These are phyloP conservation scores for Rhopilema esculentum DNA, from an alignment of 30 jellyfish, hydroid and myxozoan species.

Conservation along the genomic window DNA sequence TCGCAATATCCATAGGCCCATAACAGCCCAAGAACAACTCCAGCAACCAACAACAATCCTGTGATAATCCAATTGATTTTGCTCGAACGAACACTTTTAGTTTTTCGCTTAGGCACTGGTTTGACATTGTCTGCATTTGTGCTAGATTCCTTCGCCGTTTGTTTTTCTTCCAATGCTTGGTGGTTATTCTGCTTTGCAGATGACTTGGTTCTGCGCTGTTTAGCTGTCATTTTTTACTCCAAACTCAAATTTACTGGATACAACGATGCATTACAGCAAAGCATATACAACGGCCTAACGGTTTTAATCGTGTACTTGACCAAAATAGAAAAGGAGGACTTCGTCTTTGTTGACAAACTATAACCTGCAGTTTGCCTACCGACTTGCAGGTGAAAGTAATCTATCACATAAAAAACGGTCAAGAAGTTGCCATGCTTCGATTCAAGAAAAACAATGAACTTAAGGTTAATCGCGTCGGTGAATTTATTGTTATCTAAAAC, in stretches of 20 bases:
- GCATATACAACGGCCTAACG: too few species aligned
- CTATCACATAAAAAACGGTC: slow-evolving; percentile 6
- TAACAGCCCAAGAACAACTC: not conserved
- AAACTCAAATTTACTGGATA: not conserved
- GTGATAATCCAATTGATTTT: not conserved
- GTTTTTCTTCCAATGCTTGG: not conserved
- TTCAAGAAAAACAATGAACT: not conserved
- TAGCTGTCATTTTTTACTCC: not conserved
- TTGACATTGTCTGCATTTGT: not conserved
- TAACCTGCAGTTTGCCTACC: not conserved
- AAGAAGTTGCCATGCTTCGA: slow-evolving; percentile 54
- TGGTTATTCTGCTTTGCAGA: not conserved
- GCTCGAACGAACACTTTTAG: not conserved
- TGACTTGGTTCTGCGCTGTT: slow-evolving; percentile 1
- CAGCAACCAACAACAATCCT: slow-evolving; percentile 8
- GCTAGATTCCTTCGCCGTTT: not conserved
- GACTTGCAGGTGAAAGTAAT: not conserved
- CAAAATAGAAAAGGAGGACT: not conserved
- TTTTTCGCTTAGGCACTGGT: slow-evolving; percentile 6
- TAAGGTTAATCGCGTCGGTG: not conserved
- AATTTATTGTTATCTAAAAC: not conserved
- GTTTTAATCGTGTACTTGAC: not conserved
- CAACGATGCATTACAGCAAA: not conserved
- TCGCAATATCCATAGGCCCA: not conserved
- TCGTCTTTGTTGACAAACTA: not conserved